These are phyloP conservation scores for Festucalex cinctus DNA, from an alignment of 2,113 vertebrate genomes.

Conservation along the genomic window DNA sequence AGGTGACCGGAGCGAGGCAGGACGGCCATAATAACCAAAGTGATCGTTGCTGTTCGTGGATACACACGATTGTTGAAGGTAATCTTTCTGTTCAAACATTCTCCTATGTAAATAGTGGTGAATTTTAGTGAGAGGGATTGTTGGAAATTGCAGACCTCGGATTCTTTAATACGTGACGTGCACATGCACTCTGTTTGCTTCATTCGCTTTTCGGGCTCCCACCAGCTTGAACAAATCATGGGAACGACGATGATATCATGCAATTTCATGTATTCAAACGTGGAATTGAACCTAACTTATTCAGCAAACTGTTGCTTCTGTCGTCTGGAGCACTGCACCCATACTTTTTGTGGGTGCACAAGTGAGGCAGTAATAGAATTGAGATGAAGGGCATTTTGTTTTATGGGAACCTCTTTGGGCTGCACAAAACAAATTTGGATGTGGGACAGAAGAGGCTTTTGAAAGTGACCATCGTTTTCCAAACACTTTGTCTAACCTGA, in stretches of 20 bases:
- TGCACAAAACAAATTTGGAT: background rate
- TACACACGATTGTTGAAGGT: conserved; percentile 40
- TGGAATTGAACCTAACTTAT: conserved; percentile 47
- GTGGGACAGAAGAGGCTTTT: background rate
- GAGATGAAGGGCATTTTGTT: conserved; percentile 27
- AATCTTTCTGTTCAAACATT: conserved; percentile 24
- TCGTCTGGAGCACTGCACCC: conserved; percentile 47
- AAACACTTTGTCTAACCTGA: too few relatives aligned
- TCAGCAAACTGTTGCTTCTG: conserved; percentile 68
- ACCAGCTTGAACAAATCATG: background rate
- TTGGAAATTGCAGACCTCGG: conserved; percentile 59
- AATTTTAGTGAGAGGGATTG: background rate
- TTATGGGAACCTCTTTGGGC: conserved; percentile 1
- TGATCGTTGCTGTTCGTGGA: conserved; percentile 13
- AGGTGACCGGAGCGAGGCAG: conserved; percentile 31
- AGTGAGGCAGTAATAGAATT: conserved; percentile 18
- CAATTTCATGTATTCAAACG: background rate
- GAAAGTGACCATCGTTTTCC: background rate
- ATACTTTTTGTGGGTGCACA: conserved; percentile 30
- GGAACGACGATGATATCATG: background rate
- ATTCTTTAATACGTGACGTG: conserved; percentile 42
- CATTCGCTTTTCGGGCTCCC: background rate
- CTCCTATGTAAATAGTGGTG: conserved; percentile 50
- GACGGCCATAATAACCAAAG: conserved; percentile 8
- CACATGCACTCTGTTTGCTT: conserved; percentile 24